Conservation (phyloP, 2,888 invertebrate species). For the Lordiphosa fenestrarum region DNA sequence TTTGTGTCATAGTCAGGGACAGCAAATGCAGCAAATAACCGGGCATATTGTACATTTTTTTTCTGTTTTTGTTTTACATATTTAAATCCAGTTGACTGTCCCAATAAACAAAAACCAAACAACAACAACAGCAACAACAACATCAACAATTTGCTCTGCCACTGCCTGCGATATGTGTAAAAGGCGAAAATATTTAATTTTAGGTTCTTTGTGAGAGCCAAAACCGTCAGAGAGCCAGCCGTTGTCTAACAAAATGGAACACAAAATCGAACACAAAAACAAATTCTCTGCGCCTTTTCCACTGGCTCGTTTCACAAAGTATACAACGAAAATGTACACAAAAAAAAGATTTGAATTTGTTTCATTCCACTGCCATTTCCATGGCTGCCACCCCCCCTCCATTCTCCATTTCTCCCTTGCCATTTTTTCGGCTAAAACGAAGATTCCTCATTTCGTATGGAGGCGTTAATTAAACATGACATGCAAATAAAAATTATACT, state of each 20-base stretch:
- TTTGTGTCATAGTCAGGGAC: slow-evolving; percentile 61
- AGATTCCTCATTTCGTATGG: slow-evolving; percentile 33
- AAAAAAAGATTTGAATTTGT: slow-evolving; percentile 58
- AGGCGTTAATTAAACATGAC: slow-evolving; percentile 73
- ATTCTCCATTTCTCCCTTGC: slow-evolving; percentile 52
- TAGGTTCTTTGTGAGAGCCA: slow-evolving; percentile 63
- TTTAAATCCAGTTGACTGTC: slow-evolving; percentile 9
- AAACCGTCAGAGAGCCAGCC: slow-evolving; percentile 18
- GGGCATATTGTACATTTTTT: neutral
- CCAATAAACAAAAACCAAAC: slow-evolving; percentile 19
- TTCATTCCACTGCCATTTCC: slow-evolving; percentile 71
- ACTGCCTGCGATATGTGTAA: slow-evolving; percentile 68
- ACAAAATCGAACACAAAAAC: slow-evolving; percentile 22
- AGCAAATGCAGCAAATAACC: slow-evolving; percentile 5
- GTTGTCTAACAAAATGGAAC: slow-evolving; percentile 20
- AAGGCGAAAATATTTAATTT: slow-evolving; percentile 75
- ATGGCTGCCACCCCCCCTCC: slow-evolving; percentile 34
- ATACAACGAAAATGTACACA: slow-evolving; percentile 56
- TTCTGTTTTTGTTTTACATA: neutral
- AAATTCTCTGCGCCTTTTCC: slow-evolving; percentile 38
- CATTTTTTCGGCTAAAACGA: slow-evolving; percentile 32
- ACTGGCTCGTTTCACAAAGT: slow-evolving; percentile 59
- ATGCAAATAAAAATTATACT: slow-evolving; percentile 66
- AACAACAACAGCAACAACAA: slow-evolving; percentile 28
- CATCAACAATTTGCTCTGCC: slow-evolving; percentile 52